These are phyloP conservation scores for Caenorhabditis sinica DNA, from an alignment of 2,888 invertebrate species.

Conservation along the genomic window DNA sequence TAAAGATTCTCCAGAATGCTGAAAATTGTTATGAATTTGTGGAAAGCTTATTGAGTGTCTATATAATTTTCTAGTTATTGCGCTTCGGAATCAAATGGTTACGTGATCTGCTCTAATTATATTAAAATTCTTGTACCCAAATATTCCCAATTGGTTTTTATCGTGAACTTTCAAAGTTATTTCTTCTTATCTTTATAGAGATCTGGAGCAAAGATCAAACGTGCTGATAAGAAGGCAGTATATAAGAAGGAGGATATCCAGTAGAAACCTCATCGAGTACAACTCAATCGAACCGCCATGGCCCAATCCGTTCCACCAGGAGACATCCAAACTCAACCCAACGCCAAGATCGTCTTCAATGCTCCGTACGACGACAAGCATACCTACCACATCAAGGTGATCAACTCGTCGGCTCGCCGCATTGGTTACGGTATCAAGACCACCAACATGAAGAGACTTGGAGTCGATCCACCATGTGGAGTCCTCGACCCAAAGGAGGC, in stretches of 20 bases:
- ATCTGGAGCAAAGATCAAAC: slow-evolving; percentile 2
- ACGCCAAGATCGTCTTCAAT: slow-evolving; percentile 79
- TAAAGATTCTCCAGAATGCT: slow-evolving; percentile 62
- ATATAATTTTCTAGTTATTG: too few relatives aligned
- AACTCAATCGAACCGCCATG: too few relatives aligned
- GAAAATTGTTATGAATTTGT: slow-evolving; percentile 7
- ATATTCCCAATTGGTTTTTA: neutral
- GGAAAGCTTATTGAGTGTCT: too few relatives aligned
- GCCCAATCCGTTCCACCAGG: too few relatives aligned
- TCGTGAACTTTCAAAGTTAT: neutral
- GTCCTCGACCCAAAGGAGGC: slow-evolving; percentile 81
- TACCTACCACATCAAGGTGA: slow-evolving; percentile 75
- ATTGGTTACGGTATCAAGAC: slow-evolving; percentile 82
- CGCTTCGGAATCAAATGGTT: too few relatives aligned
- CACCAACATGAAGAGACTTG: slow-evolving; percentile 79
- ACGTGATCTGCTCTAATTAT: too few relatives aligned
- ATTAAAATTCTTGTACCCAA: too few relatives aligned
- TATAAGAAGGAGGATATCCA: too few relatives aligned
- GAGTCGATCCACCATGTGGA: slow-evolving; percentile 78
- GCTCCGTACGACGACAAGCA: slow-evolving; percentile 80
- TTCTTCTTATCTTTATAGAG: neutral
- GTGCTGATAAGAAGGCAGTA: too few relatives aligned
- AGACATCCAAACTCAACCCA: slow-evolving; percentile 75
- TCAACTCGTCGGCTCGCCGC: slow-evolving; percentile 72
- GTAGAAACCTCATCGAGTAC: too few relatives aligned